Percentiles rank a stretch among this genome's conserved stretches.
These are phyloP conservation scores for Tribolium castaneum DNA, from an alignment of 1,140 invertebrate species.

Conservation along the genomic window DNA sequence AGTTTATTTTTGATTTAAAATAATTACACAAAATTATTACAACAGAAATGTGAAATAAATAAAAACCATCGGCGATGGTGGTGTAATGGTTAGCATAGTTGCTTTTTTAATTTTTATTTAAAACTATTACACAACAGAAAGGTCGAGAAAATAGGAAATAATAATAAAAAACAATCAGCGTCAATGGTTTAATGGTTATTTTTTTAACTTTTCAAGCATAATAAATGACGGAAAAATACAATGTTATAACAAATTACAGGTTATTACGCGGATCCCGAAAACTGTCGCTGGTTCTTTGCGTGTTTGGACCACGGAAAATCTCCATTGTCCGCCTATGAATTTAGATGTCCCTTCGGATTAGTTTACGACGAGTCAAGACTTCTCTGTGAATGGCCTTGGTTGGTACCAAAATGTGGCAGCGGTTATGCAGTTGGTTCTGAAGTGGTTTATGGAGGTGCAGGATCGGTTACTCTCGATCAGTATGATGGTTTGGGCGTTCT, in stretches of 20 bases:
- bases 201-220: no score
- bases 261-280: constrained; percentile 83
- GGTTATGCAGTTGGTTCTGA: constrained; percentile 48
- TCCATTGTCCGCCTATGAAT: constrained; percentile 80
- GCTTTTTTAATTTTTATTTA: neutral
- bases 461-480: constrained; percentile 45
- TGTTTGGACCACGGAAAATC: constrained; percentile 80
- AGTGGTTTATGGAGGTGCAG: constrained; percentile 49
- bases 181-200: neutral
- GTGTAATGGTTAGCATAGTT: no score
- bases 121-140: neutral
- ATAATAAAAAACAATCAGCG: constrained; percentile 40
- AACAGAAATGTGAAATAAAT: neutral
- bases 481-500: constrained; percentile 61
- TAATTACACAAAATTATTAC: neutral
- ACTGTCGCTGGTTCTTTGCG: constrained; percentile 89
- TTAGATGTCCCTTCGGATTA: constrained; percentile 84
- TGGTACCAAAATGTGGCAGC: constrained; percentile 74
- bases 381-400: constrained; percentile 86
- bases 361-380: constrained; percentile 80
- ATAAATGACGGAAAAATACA: no score
- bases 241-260: no score
- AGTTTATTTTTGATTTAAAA: neutral
- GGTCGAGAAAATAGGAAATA: neutral
- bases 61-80: neutral